Conservation (phyloP, 2,113 vertebrate genomes). For the Thymallus thymallus region DNA sequence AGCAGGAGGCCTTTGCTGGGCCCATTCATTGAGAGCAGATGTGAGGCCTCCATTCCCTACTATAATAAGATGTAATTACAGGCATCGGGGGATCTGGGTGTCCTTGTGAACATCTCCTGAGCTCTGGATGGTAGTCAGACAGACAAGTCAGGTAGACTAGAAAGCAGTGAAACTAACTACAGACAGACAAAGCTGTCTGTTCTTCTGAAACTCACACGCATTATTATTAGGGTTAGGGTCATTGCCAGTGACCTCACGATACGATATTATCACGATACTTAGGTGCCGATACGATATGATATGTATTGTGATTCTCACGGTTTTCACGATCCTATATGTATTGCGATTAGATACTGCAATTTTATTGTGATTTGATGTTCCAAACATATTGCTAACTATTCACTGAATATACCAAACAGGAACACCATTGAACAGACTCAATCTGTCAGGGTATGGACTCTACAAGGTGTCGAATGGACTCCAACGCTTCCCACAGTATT, state of each 20-base stretch:
- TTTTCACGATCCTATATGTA: background rate
- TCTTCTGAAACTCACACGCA: slow-evolving; percentile 32
- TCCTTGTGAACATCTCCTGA: slow-evolving; percentile 57
- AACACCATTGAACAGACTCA: no score
- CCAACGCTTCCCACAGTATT: no score
- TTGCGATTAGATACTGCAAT: no score
- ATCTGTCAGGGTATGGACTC: no score
- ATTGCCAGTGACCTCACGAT: slow-evolving; percentile 21
- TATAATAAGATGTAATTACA: slow-evolving; percentile 74
- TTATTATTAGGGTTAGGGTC: slow-evolving; percentile 66
- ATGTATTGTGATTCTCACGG: no score
- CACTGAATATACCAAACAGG: no score
- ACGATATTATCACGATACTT: no score
- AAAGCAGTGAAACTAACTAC: slow-evolving; percentile 35
- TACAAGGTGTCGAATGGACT: no score
- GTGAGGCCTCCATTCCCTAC: slow-evolving; percentile 68
- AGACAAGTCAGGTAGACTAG: slow-evolving; percentile 23
- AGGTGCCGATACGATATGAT: no score
- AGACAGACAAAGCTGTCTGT: slow-evolving; percentile 1
- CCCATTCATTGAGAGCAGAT: slow-evolving; percentile 76
- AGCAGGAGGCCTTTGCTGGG: slow-evolving; percentile 53
- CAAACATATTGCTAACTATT: no score
- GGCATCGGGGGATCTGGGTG: slow-evolving; percentile 27
- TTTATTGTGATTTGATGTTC: no score
- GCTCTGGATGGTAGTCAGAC: slow-evolving; percentile 43